Evolutionary conservation across 37 sponge, comb jelly and placozoan genomes (phyloP).

Genomic region (Theonella swinhoei): DNA sequence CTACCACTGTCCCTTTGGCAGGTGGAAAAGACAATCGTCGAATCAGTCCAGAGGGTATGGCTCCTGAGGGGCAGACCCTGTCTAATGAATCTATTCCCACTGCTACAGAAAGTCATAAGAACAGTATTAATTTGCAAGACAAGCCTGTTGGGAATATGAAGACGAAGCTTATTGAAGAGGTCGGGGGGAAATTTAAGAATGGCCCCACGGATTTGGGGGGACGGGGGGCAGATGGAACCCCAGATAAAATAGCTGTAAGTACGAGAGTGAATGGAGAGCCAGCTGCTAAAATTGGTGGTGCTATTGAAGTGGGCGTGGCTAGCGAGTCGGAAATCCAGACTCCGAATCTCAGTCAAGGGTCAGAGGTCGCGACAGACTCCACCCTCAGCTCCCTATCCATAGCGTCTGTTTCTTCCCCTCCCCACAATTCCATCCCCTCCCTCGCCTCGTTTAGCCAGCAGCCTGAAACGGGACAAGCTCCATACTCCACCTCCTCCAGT

Average conservation of each 20-base stretch:
- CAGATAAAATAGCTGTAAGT: background rate
- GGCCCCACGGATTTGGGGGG: background rate
- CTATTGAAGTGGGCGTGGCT: background rate
- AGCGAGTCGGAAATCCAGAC: background rate
- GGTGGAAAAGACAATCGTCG: slow-evolving; percentile 21
- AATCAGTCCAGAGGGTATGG: slow-evolving; percentile 72
- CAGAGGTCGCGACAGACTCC: background rate
- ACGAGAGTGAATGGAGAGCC: background rate
- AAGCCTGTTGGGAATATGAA: background rate
- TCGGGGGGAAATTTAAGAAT: background rate
- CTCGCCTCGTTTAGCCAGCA: background rate
- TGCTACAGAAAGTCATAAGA: background rate
- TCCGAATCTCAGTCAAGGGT: background rate
- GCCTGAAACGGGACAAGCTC: slow-evolving; percentile 23
- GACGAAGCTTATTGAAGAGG: slow-evolving; percentile 2
- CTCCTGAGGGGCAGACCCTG: slow-evolving; percentile 27
- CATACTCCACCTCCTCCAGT: background rate
- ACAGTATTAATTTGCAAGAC: background rate
- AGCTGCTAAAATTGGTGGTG: background rate
- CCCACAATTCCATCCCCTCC: too few species aligned
- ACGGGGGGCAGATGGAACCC: too few species aligned
- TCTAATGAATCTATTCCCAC: background rate
- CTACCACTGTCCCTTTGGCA: background rate
- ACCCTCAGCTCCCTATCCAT: background rate
- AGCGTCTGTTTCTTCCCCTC: background rate